A percentile compares a stretch with the other conserved stretches of the same genome.
Conservation (phyloP, 2,113 vertebrate species). For the Tragelaphus strepsiceros region DNA sequence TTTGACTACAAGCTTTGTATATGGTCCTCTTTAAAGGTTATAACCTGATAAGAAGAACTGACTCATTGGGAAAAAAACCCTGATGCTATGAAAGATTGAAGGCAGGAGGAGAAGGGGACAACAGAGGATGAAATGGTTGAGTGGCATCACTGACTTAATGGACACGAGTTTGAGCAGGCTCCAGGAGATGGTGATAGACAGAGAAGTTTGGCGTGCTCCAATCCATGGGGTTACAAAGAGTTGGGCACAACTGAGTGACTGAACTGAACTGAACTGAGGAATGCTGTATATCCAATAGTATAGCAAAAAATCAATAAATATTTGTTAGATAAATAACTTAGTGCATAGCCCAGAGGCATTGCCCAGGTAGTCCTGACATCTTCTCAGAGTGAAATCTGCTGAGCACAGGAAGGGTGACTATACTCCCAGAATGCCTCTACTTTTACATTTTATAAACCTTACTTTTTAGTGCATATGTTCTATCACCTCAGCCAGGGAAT, state of each 20-base stretch:
- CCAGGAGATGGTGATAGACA: not conserved
- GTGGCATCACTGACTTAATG: not conserved
- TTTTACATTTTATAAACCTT: not conserved
- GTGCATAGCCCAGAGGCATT: not conserved
- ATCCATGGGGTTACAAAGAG: not conserved
- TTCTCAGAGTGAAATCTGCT: not conserved
- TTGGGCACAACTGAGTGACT: fast-evolving
- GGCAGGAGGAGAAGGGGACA: not conserved
- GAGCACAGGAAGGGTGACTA: not conserved
- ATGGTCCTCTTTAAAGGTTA: not conserved
- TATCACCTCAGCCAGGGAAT: not conserved
- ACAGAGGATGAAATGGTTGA: not conserved
- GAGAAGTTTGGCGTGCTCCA: not conserved
- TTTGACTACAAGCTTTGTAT: not conserved
- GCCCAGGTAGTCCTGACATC: not conserved
- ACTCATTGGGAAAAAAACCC: not conserved
- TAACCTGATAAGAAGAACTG: not conserved
- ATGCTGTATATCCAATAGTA: not conserved
- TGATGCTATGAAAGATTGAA: not conserved
- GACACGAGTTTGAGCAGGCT: not conserved
- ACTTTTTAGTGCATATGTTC: not conserved
- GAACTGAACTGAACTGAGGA: not conserved
- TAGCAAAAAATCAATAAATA: not conserved
- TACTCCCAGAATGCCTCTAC: not conserved
- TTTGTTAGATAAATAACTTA: not conserved